These are phyloP conservation scores for Actinernus sp. DNA, from an alignment of 92 coral and sea anemone species.

Conservation along the genomic window DNA sequence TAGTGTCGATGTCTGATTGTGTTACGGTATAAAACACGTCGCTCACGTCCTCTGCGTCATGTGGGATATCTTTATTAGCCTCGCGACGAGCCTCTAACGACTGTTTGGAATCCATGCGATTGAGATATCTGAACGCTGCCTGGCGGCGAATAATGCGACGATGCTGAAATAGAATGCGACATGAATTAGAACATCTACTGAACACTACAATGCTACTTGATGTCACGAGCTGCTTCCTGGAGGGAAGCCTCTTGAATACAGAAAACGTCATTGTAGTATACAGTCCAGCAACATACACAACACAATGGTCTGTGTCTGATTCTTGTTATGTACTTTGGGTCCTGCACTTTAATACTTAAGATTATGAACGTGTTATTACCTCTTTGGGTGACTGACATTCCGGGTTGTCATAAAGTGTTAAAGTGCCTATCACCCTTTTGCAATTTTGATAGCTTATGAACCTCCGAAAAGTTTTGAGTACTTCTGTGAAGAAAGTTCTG, in stretches of 20 bases:
- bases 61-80: slow-evolving; percentile 76
- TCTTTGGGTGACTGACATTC: background rate
- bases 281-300: too few species aligned
- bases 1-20: slow-evolving; percentile 89
- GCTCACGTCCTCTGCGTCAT: slow-evolving; percentile 83
- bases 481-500: too few species aligned
- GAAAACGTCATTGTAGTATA: too few species aligned
- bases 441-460: too few species aligned
- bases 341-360: too few species aligned
- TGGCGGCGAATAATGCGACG: slow-evolving; percentile 88
- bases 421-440: too few species aligned
- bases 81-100: slow-evolving; percentile 80
- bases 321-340: too few species aligned
- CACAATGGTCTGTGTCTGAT: too few species aligned
- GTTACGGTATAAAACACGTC: slow-evolving; percentile 94
- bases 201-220: too few species aligned
- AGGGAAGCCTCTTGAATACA: too few species aligned
- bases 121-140: slow-evolving; percentile 88
- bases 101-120: slow-evolving; percentile 72
- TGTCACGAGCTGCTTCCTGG: too few species aligned
- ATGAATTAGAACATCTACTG: too few species aligned
- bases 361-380: background rate
- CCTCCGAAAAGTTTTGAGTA: slow-evolving; percentile 1
- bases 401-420: background rate
- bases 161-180: slow-evolving; percentile 69